Percentiles rank a stretch among this genome's conserved stretches.
Conservation (phyloP, 2,113 vertebrate species). For the Baryphthengus martii region DNA sequence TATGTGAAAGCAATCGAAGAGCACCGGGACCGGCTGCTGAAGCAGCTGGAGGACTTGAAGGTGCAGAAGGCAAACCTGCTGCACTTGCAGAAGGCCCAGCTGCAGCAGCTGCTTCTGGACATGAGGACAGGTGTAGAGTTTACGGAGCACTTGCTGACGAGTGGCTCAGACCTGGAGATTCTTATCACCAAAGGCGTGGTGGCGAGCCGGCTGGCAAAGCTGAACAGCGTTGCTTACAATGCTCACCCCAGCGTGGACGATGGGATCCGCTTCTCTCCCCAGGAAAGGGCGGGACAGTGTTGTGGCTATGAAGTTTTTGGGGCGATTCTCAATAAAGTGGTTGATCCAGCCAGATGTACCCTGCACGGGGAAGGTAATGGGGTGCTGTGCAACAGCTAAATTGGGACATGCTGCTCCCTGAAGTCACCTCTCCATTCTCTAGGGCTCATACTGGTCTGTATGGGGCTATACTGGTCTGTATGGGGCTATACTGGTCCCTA, state of each 20-base stretch:
- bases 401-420: background rate
- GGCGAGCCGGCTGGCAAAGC: constrained; percentile 74
- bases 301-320: constrained; percentile 85
- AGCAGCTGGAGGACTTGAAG: constrained; percentile 80
- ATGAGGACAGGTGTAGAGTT: constrained; percentile 80
- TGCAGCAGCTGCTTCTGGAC: constrained; percentile 87
- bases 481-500: no score
- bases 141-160: constrained; percentile 80
- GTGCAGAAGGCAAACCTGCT: constrained; percentile 81
- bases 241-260: constrained; percentile 41
- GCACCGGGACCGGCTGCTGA: constrained; percentile 82
- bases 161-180: constrained; percentile 84
- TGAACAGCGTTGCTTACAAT: constrained; percentile 70
- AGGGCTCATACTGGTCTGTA: no score
- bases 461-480: no score
- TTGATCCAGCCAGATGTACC: constrained; percentile 83
- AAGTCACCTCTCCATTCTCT: background rate
- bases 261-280: constrained; percentile 79
- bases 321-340: constrained; percentile 72
- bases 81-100: constrained; percentile 83
- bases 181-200: constrained; percentile 84
- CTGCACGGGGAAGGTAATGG: constrained; percentile 86
- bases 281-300: constrained; percentile 78
- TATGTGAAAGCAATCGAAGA: constrained; percentile 81
- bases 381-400: background rate